phyloP scores from a whole-genome alignment of 1,140 invertebrate genomes.

The Drosophila kohkoa region DNA sequence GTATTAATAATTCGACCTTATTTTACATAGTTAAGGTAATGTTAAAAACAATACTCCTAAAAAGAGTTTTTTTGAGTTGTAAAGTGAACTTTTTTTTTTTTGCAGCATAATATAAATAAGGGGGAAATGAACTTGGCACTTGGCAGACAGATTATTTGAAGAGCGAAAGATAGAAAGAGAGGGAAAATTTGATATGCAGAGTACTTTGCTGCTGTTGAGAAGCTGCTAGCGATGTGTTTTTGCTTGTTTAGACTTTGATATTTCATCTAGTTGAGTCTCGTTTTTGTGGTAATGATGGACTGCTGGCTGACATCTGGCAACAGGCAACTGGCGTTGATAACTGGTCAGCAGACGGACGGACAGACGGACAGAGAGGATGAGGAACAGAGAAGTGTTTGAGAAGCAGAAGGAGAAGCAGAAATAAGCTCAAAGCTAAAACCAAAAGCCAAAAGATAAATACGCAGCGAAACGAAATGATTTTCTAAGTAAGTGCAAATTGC shows the following conservation, averaged over 20 bases:
- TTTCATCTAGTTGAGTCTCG: conserved; percentile 23
- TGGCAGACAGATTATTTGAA: too few species aligned
- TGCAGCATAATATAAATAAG: too few species aligned
- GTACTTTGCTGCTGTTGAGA: neutral
- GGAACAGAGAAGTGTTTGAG: neutral
- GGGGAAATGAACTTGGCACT: too few species aligned
- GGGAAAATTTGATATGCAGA: neutral
- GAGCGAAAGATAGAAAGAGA: too few species aligned
- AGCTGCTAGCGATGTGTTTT: neutral
- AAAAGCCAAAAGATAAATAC: conserved; percentile 57
- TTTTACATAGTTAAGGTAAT: too few species aligned
- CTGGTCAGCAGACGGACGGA: neutral
- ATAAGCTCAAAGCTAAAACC: conserved; percentile 46
- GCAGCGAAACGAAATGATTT: conserved; percentile 73
- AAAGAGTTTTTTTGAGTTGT: too few species aligned
- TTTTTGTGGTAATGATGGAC: conserved; percentile 27
- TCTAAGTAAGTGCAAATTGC: conserved; percentile 81
- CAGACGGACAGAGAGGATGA: neutral
- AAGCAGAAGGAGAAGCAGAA: conserved; percentile 10
- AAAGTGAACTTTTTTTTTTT: too few species aligned
- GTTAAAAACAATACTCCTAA: too few species aligned
- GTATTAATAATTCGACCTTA: too few species aligned
- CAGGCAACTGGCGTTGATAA: conserved; percentile 18
- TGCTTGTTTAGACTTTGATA: conserved; percentile 16
- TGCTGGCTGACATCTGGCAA: conserved; percentile 7